These are phyloP conservation scores for Rhamphomyia laevipes DNA, from an alignment of 2,888 invertebrate species.

Conservation along the genomic window DNA sequence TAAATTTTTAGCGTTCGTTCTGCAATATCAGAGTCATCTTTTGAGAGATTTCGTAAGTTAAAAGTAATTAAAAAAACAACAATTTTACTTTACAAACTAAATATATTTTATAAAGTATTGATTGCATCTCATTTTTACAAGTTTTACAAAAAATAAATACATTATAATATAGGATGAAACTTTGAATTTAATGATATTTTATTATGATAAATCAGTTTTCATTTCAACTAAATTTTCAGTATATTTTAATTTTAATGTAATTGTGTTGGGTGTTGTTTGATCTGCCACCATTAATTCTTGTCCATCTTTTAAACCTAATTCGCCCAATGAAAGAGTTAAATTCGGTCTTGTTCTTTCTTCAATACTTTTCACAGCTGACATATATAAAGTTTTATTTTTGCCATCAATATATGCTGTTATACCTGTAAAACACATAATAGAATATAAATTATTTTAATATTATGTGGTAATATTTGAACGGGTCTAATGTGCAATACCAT, in stretches of 20 bases:
- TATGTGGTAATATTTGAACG: not conserved
- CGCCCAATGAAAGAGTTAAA: conserved; percentile 72
- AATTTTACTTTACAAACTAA: too few relatives aligned
- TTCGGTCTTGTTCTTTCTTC: conserved; percentile 82
- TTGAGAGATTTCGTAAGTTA: too few relatives aligned
- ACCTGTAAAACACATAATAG: conserved; percentile 37
- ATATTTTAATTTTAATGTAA: conserved; percentile 64
- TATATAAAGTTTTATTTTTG: conserved; percentile 84
- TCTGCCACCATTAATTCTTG: conserved; percentile 86
- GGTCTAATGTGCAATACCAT: not conserved
- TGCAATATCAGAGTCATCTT: too few relatives aligned
- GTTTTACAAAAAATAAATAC: too few relatives aligned
- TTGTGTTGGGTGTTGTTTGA: conserved; percentile 72
- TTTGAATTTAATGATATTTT: too few relatives aligned
- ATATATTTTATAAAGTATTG: too few relatives aligned
- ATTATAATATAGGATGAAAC: too few relatives aligned
- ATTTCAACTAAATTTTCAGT: conserved; percentile 43
- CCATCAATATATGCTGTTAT: conserved; percentile 71
- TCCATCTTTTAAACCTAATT: conserved; percentile 74
- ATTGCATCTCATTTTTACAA: too few relatives aligned
- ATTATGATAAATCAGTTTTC: conserved; percentile 16
- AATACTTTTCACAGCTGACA: conserved; percentile 83
- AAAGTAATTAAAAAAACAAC: too few relatives aligned
- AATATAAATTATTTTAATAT: not conserved
- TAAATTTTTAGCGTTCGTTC: too few relatives aligned